Evolutionary conservation across 2,888 invertebrate genomes (phyloP), one percentile per base, ranked within the genome.

Genomic region (Tenodera sinensis): DNA sequence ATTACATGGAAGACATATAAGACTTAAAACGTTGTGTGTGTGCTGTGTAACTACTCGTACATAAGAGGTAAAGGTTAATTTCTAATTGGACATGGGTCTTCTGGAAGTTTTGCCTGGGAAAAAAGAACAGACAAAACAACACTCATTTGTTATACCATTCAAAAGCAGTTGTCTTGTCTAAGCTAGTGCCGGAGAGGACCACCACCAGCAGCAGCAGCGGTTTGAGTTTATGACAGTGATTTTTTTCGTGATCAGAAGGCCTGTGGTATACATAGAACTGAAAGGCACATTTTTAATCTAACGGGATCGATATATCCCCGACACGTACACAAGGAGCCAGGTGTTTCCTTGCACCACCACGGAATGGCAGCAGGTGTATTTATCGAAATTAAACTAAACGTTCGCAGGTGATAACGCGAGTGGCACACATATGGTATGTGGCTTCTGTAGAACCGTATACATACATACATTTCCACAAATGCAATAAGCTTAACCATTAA

Each of bases 341-440:
- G 86, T 86, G 86, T 86, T 86, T 86, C 30, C 30, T 86, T 86
- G 81, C 85, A 85, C 85, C 54, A 25, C 54, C 54, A 71, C 54
- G 54, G 54, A 85, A 47, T 85, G n/a, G 85, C 86, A 86, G 86
- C 86, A 86, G 71, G 86, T 86, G 86, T 81, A 86, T 86, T 86
- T 86, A 86, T 86, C 86, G 86, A 86, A 86, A 81, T 81, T 81
- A 86, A 86, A 86, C 42, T 86, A 28, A 30, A 86, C 20, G 86
- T 86, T 86, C 71, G 71, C 86, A 86, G 86, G 86, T 86, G 86
- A 86, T 86, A 86, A 86, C 86, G 42, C 81, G 28, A 54, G 30
- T 28, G 27, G 83, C 83, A 28, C 83, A 28, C 28, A 28, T 83
- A 83, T 71, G 54, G 54, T 6, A 25, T 71, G 54, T 71, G 54